A percentile compares a stretch with the other conserved stretches of the same genome.
phyloP scores from a whole-genome alignment of 2,888 invertebrate genomes.

The Malthinus seriepunctatus region DNA sequence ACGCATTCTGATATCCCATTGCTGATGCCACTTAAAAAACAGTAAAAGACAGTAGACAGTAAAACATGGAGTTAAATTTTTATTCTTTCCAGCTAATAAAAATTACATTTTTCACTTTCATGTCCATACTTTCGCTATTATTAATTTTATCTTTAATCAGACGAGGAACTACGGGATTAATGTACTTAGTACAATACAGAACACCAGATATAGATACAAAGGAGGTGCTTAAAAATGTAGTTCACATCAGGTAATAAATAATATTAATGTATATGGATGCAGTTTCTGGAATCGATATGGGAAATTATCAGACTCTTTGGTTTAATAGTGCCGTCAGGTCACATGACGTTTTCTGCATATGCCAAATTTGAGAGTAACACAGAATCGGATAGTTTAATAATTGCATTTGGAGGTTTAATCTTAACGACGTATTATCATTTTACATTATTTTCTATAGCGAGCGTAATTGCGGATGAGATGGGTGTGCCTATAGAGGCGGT shows the following conservation, averaged over 20 bases:
- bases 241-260: not conserved
- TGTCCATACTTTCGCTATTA: not conserved
- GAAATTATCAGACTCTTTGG: constrained; percentile 17
- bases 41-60: too few species aligned
- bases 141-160: not conserved
- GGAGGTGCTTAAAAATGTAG: not conserved
- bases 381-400: constrained; percentile 8
- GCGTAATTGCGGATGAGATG: constrained; percentile 25
- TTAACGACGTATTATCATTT: constrained; percentile 13
- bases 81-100: not conserved
- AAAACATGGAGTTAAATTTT: too few species aligned
- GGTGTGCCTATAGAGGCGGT: constrained; percentile 13
- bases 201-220: too few species aligned
- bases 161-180: not conserved
- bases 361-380: constrained; percentile 19
- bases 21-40: too few species aligned
- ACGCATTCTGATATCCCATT: too few species aligned
- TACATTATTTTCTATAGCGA: constrained; percentile 25
- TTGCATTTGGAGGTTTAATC: not conserved
- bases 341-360: constrained; percentile 37
- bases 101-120: not conserved
- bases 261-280: not conserved
- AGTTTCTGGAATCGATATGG: not conserved
- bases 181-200: not conserved
- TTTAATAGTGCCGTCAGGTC: constrained; percentile 34